Evolutionary conservation across 1,140 invertebrate species (phyloP), one percentile per base, ranked within the genome.

Genomic region (Ectropis grisescens): DNA sequence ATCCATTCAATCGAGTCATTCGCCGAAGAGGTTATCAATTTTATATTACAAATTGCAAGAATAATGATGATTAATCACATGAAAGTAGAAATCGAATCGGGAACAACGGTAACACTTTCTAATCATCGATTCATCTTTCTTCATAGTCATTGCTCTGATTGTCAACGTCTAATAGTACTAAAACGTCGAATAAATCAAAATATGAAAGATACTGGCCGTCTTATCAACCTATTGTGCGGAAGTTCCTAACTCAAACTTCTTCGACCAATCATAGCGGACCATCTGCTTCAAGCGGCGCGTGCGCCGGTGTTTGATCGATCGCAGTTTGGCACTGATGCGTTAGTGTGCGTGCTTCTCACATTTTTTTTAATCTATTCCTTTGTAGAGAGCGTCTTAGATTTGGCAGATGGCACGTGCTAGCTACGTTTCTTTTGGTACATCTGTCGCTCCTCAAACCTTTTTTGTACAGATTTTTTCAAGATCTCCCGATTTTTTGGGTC

Each of bases 371-470:
- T 45, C 45, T 42, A 41, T 48, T 34, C 34, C 33, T 42, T 51
- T 54, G 53, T 61, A 44, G 48, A 38, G 34, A 26, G 36, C 44
- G 46, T 45, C 65, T 71, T 70, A 71, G 70, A 79, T 79, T 79
- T 76, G 74, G 74, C 74, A 79, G 74, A 79, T 74, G 74, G 74
- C 74, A 74, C 74, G 74, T 79, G 74, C 74, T 71, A 24, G 19
- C 51, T 34, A 53, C 53, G 55, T 58, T 78, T 72, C 69, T 72
- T 75, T 69, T 55, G 55, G 64, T 71, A 69, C 74, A 79, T 74
- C 74, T 79, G 74, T 66, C 74, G 74, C 35, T 58, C 41, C 65
- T 69, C 58, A 33, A 49, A 48, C 50, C 45, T 51, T 59, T 64
- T 72, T 69, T 66, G 49, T 49, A 46, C 28, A n/a, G 13, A 40